Percentiles rank a stretch among this genome's conserved stretches.
Evolutionary conservation across 92 coral and sea anemone species (phyloP).

Genomic region (Palythoa grandis): DNA sequence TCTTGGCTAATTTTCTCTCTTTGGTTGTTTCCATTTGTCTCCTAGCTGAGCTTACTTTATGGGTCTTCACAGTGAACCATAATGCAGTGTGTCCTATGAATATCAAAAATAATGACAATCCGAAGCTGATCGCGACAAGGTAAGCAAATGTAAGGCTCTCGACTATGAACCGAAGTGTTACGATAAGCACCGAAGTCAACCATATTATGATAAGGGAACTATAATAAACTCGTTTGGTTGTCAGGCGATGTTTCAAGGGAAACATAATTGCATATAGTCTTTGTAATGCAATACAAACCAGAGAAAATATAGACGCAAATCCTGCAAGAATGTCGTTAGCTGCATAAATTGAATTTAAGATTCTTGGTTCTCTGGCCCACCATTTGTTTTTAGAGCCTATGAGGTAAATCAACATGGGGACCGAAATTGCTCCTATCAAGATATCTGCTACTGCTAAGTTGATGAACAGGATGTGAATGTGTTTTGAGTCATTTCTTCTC

Average conservation of each 20-base stretch:
- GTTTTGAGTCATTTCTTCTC: not conserved
- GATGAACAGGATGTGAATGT: constrained; percentile 13
- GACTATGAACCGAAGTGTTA: no score
- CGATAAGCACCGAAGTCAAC: no score
- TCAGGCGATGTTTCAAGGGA: not conserved
- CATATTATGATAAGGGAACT: no score
- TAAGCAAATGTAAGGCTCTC: no score
- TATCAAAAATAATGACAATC: no score
- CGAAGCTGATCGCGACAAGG: no score
- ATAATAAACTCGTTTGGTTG: not conserved
- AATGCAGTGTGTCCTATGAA: no score
- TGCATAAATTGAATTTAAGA: not conserved
- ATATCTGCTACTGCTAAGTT: not conserved
- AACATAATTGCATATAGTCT: constrained; percentile 7
- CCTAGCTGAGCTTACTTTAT: no score
- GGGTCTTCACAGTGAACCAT: no score
- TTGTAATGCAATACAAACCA: constrained; percentile 12
- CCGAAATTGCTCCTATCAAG: constrained; percentile 4
- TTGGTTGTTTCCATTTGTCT: no score
- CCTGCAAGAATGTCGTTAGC: constrained; percentile 6
- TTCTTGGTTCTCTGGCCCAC: not conserved
- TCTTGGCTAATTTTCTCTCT: no score
- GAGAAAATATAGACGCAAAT: constrained; percentile 7
- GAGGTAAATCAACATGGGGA: constrained; percentile 12
- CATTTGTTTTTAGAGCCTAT: not conserved